Evolutionary conservation across 2,888 invertebrate species (phyloP), one percentile per base, ranked within the genome.

Genomic region (Ennomos erosarius): DNA sequence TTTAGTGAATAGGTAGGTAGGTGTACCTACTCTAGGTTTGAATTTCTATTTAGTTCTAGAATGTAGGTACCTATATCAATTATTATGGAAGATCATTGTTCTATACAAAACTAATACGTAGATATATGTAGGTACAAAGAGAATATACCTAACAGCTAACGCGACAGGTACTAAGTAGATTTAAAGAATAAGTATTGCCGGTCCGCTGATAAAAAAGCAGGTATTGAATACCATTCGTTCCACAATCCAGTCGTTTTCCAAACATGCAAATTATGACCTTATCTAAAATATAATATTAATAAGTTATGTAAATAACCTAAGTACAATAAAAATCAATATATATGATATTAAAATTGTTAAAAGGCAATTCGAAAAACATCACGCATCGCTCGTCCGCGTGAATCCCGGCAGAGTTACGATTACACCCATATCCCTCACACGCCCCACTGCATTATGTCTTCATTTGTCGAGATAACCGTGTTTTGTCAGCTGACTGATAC

Each of bases 401-500:
- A 69, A 74, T 62, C 62, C 58, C 59, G 65, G 62, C 68, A 72
- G 74, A 70, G 74, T 52, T 73, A 66, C 61, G 66, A 71, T 67
- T 68, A 69, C 63, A 65, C 51, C 50, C 58, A 66, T 68, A 65
- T 60, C 62, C 46, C 37, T 52, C 57, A 71, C 67, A 73, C 69
- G 73, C 69, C 71, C 65, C 62, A 68, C 65, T 75, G 71, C 73
- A 71, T 78, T 78, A 76, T 72, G 75, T 77, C 79, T 78, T 76
- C 76, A 76, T 79, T 79, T 77, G 79, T 71, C 74, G 76, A 81
- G 84, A 85, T 84, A 85, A 82, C 76, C 75, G 78, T 78, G 84
- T 84, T 81, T 84, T 83, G 85, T 79, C 83, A 78, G 76, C 75
- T 80, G 84, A 84, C 79, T 85, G 85, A 88, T 87, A 84, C 68